Evolutionary conservation across 2,797 vertebrate genomes (phyloP).

Genomic region (Gambusia yucatana): DNA sequence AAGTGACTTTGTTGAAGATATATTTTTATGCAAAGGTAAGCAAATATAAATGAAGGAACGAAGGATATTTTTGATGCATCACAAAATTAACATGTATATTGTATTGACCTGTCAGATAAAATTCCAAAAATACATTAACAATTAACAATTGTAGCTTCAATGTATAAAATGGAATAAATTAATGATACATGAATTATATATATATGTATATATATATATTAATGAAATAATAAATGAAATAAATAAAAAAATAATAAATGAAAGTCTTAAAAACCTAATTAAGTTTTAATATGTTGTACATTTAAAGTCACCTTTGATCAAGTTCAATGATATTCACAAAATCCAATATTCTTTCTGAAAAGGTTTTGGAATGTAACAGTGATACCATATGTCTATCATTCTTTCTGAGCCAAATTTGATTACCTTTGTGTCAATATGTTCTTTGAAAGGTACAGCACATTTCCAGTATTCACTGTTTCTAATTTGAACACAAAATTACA

Average conservation of each 20-base stretch:
- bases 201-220: no score
- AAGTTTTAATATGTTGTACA: background rate
- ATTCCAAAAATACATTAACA: background rate
- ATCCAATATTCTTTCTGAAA: background rate
- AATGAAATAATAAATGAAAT: no score
- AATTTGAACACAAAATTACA: conserved; percentile 21
- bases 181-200: background rate
- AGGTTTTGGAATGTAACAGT: background rate
- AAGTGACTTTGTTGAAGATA: background rate
- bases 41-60: background rate
- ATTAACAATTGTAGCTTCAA: background rate
- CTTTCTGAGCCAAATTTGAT: background rate
- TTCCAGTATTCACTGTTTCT: conserved; percentile 16
- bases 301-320: background rate
- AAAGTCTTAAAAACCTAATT: background rate
- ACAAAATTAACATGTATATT: background rate
- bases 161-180: background rate
- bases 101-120: background rate
- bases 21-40: background rate
- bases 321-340: background rate
- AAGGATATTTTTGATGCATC: no score
- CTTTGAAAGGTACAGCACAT: background rate
- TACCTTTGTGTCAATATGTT: background rate
- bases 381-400: background rate
- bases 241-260: no score